These are phyloP conservation scores for Poeciliopsis turneri DNA, from an alignment of 2,797 vertebrate species.

Conservation along the genomic window DNA sequence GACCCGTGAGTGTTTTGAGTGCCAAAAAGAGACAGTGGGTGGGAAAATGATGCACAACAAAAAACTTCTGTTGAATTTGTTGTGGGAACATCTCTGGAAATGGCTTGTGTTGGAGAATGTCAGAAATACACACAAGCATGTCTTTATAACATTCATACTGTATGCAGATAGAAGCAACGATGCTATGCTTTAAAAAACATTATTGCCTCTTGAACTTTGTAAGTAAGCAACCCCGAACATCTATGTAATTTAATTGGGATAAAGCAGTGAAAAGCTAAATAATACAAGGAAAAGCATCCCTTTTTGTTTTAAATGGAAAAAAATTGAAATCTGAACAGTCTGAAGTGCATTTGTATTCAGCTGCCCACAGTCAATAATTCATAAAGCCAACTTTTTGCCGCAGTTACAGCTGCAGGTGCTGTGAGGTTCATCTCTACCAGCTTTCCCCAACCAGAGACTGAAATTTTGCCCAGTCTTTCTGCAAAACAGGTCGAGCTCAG, in stretches of 20 bases:
- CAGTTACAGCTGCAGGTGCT: background rate
- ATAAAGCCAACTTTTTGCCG: constrained; percentile 1
- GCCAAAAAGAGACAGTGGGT: constrained; percentile 5
- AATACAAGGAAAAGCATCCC: background rate
- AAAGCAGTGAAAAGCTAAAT: background rate
- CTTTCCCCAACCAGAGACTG: background rate
- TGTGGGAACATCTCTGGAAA: background rate
- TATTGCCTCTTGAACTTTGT: background rate
- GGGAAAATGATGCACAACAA: background rate
- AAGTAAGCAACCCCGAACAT: background rate
- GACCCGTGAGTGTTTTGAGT: constrained; percentile 22
- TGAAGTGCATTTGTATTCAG: constrained; percentile 3
- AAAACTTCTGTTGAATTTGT: constrained; percentile 1
- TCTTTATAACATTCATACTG: background rate
- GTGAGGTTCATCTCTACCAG: background rate
- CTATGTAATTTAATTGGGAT: background rate
- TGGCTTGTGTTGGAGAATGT: background rate
- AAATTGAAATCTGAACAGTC: background rate
- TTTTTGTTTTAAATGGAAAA: background rate
- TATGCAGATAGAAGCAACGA: background rate
- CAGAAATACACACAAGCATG: background rate
- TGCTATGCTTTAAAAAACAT: background rate
- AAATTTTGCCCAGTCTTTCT: background rate
- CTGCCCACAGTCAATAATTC: background rate
- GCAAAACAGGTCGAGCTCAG: background rate